Evolutionary conservation across 2,113 vertebrate genomes (phyloP), one percentile per base, ranked within the genome.

Genomic region (Noctilio leporinus): DNA sequence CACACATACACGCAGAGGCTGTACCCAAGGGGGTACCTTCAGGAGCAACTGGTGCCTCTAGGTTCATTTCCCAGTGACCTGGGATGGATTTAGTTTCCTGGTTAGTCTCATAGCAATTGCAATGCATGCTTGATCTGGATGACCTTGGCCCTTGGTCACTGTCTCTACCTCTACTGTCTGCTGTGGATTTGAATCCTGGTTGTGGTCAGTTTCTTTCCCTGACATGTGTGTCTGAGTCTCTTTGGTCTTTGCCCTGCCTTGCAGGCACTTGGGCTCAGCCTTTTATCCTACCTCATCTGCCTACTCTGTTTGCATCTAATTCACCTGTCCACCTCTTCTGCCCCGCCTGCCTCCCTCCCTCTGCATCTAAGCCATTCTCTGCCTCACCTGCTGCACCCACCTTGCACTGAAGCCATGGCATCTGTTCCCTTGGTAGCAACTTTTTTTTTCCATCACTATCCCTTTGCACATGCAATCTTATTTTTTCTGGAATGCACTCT

Each of bases 1-100:
- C 4, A 9, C 15, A 3, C 1, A 0, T 19, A 3, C 1, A 0
- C 10, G 2, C 24, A 49, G 45, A 51, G n/a, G 45, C 12, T 51
- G 24, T 26, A 26, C 22, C 49, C 40, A 51, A 43, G 30, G 49
- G 2, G 70, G 26, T 33, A 51, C 55, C 72, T 89, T 77, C 17
- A 55, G 55, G 55, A 86, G 90, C 1, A 28, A 30, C 30, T 33
- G 43, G 35, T 6, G 11, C 9, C 14, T 77, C 38, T 53, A 83
- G 26, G 35, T 33, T 65, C 15, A 59, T 51, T 91, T 59, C 7
- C 10, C 19, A 76, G 33, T 53, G 2, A 22, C 30, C 38, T 22
- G 26, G 28, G 22, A 43, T 67, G 33, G 47, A 51, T 62, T 92
- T 65, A 33, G 16, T 84, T 89, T 72, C 72, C 43, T 59, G 10